These are phyloP conservation scores for Bombycilla garrulus DNA, from an alignment of 2,113 vertebrate species.

Conservation along the genomic window DNA sequence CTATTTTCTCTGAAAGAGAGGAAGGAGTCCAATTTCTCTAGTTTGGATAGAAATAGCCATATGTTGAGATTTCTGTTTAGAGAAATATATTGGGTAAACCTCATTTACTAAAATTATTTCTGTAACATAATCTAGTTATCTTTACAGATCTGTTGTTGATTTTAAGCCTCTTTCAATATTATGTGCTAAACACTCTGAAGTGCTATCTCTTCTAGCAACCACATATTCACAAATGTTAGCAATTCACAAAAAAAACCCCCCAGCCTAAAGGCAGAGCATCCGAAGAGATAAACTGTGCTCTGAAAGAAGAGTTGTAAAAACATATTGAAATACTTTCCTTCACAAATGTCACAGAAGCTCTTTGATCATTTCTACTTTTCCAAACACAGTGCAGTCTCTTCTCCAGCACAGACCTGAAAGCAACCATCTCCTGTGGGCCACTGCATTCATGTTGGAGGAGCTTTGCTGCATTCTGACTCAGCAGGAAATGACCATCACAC, in stretches of 20 bases:
- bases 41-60: conserved; percentile 22
- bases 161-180: conserved; percentile 27
- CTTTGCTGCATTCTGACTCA: conserved; percentile 38
- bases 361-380: conserved; percentile 16
- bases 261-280: background rate
- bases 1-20: background rate
- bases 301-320: conserved; percentile 11
- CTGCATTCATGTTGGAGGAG: background rate
- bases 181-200: conserved; percentile 2
- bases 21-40: background rate
- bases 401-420: conserved; percentile 5
- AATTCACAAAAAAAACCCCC: background rate
- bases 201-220: conserved; percentile 5
- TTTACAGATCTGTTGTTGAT: conserved; percentile 30
- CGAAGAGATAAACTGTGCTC: background rate
- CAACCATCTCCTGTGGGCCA: background rate
- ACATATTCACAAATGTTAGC: conserved; percentile 24
- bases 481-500: background rate
- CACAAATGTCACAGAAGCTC: background rate
- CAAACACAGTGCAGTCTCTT: background rate
- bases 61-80: background rate
- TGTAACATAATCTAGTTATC: conserved; percentile 17
- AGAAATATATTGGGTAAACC: background rate
- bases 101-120: background rate
- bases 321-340: conserved; percentile 34